A percentile compares a stretch with the other conserved stretches of the same genome.
Evolutionary conservation across 2,797 vertebrate genomes (phyloP).

Genomic region (Gallinago stenura): DNA sequence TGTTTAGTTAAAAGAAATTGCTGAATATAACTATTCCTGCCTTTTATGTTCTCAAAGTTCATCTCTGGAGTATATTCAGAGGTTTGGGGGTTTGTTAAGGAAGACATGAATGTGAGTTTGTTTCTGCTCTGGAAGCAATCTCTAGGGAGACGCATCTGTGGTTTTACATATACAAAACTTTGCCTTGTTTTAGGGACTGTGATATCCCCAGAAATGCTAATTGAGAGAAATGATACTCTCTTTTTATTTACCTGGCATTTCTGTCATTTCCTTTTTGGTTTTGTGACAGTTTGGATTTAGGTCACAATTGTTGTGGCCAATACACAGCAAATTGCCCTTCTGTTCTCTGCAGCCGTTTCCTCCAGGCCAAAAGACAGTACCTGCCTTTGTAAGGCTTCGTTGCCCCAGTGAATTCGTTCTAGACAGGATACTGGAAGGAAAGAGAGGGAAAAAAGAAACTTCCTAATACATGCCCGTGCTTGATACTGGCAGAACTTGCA

Average conservation of each 20-base stretch:
- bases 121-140: background rate
- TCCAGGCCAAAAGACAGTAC: background rate
- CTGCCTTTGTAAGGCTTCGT: background rate
- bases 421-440: background rate
- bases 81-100: background rate
- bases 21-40: background rate
- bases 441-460: background rate
- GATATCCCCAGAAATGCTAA: background rate
- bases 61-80: background rate
- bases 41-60: background rate
- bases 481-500: background rate
- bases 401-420: background rate
- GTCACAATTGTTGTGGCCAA: background rate
- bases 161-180: background rate
- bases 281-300: background rate
- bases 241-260: background rate
- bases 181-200: background rate
- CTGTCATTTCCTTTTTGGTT: background rate
- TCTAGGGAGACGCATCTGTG: background rate
- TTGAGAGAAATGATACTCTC: background rate
- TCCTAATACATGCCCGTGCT: background rate
- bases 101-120: background rate
- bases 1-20: background rate
- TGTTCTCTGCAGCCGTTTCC: background rate
- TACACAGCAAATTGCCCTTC: background rate